phyloP scores from a whole-genome alignment of 2,797 vertebrate species.

The Hoplostethus atlanticus region DNA sequence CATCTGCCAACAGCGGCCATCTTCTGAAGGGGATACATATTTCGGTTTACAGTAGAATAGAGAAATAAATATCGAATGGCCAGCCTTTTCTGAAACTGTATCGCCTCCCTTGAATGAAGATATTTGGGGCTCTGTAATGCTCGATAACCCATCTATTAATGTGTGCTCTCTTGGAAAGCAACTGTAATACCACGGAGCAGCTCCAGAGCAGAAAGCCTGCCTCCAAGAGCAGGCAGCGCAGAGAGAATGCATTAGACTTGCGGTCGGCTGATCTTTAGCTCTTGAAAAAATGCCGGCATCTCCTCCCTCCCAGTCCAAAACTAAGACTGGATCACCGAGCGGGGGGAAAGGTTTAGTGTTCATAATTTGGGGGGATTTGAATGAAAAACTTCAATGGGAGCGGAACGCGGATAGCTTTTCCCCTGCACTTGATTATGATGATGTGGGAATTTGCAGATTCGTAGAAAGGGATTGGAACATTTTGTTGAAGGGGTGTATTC shows the following conservation, averaged over 20 bases:
- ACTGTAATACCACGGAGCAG: slow-evolving; percentile 75
- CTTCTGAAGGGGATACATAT: slow-evolving; percentile 43
- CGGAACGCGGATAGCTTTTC: slow-evolving; percentile 69
- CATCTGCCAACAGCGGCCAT: slow-evolving; percentile 39
- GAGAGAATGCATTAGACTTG: slow-evolving; percentile 81
- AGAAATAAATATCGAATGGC: slow-evolving; percentile 59
- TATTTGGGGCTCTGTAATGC: slow-evolving; percentile 70
- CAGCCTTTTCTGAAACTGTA: slow-evolving; percentile 65
- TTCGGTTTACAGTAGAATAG: slow-evolving; percentile 53
- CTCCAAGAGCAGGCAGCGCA: slow-evolving; percentile 72
- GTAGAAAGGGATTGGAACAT: slow-evolving; percentile 74
- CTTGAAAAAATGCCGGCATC: slow-evolving; percentile 71
- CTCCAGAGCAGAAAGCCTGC: slow-evolving; percentile 73
- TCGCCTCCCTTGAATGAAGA: slow-evolving; percentile 71
- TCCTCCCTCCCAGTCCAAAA: slow-evolving; percentile 70
- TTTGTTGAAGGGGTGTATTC: slow-evolving; percentile 69
- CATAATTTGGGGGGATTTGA: slow-evolving; percentile 81
- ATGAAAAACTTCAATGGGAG: slow-evolving; percentile 75
- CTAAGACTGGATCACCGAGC: slow-evolving; percentile 76
- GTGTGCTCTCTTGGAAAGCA: slow-evolving; percentile 74
- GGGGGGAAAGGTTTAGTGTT: slow-evolving; percentile 79
- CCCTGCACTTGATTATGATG: slow-evolving; percentile 79
- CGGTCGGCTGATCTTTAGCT: slow-evolving; percentile 82
- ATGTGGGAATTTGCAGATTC: slow-evolving; percentile 79
- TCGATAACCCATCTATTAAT: slow-evolving; percentile 81